Percentiles rank a stretch among this genome's conserved stretches.
These are phyloP conservation scores for Tragelaphus buxtoni DNA, from an alignment of 2,113 vertebrate genomes.

Conservation along the genomic window DNA sequence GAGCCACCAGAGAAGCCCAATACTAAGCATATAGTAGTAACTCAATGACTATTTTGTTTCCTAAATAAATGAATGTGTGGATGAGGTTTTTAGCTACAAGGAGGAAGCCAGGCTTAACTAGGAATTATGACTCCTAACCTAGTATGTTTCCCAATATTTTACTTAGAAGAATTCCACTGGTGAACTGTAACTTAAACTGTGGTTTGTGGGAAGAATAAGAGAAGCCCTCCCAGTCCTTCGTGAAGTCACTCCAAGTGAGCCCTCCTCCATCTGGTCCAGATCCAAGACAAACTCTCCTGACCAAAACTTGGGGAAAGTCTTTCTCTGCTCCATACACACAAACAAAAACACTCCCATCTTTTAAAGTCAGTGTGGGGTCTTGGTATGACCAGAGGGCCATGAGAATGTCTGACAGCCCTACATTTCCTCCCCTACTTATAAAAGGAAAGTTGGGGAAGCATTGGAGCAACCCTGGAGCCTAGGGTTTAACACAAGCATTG, in stretches of 20 bases:
- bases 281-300: neutral
- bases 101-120: neutral
- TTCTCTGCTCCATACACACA: neutral
- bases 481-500: neutral
- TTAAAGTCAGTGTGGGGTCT: neutral
- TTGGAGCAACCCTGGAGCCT: neutral
- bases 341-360: neutral
- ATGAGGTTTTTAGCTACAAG: neutral
- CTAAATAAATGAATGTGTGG: neutral
- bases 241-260: neutral
- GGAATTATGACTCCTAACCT: neutral
- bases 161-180: conserved; percentile 2
- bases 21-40: neutral
- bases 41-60: neutral
- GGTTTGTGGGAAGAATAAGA: neutral
- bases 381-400: neutral
- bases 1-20: neutral
- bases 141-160: neutral
- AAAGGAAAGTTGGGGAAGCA: neutral
- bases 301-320: neutral
- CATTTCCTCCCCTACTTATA: neutral
- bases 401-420: neutral
- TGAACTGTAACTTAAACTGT: neutral
- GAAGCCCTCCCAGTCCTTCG: neutral
- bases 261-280: neutral